A percentile compares a stretch with the other conserved stretches of the same genome.
Evolutionary conservation across 2,113 vertebrate species (phyloP).

Genomic region (Sus scrofa): T2T-Sscrofa CM000824.6:210107501-210108000

Average conservation of each 20-base stretch:
- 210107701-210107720: neutral
- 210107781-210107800: neutral
- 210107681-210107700: neutral
- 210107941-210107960: neutral
- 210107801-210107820: neutral
- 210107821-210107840: neutral
- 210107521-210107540: neutral
- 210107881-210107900: neutral
- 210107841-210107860: neutral
- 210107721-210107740: neutral
- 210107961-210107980: neutral
- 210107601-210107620: neutral
- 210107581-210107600: neutral
- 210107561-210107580: neutral
- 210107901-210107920: neutral
- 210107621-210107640: neutral
- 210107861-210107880: neutral
- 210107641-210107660: neutral
- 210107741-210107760: neutral
- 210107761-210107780: neutral
- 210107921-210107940: neutral
- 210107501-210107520: neutral
- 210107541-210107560: neutral
- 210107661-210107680: neutral
- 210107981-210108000: neutral